Percentiles rank a stretch among this genome's conserved stretches.
Evolutionary conservation across 2,113 vertebrate genomes (phyloP).

Genomic region (Hystrix cristata): DNA sequence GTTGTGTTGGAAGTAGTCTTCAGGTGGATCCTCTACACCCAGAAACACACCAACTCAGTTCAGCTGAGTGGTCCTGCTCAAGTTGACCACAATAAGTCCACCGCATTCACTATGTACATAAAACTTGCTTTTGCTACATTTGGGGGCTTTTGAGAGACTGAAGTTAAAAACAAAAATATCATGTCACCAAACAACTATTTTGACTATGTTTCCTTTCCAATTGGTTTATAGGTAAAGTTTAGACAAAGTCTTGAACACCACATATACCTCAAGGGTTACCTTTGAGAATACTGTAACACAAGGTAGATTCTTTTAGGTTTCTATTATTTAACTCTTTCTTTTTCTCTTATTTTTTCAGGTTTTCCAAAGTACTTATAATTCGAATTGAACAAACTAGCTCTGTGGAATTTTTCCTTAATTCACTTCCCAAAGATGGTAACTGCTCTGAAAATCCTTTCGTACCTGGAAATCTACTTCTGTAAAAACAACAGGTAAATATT

Average conservation of each 20-base stretch:
- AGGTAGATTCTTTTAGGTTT: not conserved
- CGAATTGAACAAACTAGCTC: not conserved
- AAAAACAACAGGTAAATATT: constrained; percentile 61
- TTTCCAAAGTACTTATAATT: constrained; percentile 46
- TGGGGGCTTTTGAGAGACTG: not conserved
- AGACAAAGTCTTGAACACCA: constrained; percentile 28
- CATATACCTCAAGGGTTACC: not conserved
- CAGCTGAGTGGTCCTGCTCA: no score
- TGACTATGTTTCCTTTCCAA: constrained; percentile 14
- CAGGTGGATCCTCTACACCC: no score
- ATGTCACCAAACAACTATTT: not conserved
- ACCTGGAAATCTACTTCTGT: constrained; percentile 22
- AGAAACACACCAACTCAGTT: no score
- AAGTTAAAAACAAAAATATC: not conserved
- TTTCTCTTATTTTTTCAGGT: constrained; percentile 64
- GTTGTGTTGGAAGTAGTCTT: no score
- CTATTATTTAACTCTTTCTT: constrained; percentile 7
- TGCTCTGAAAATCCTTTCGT: constrained; percentile 30
- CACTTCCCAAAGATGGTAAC: constrained; percentile 39
- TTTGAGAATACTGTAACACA: not conserved
- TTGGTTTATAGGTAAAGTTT: constrained; percentile 34
- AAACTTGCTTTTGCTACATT: not conserved
- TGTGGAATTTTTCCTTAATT: not conserved
- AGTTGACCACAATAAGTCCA: no score
- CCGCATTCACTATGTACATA: not conserved